Evolutionary conservation across 2,888 invertebrate species (phyloP).

Genomic region (Cordylochernes scorpioides): DNA sequence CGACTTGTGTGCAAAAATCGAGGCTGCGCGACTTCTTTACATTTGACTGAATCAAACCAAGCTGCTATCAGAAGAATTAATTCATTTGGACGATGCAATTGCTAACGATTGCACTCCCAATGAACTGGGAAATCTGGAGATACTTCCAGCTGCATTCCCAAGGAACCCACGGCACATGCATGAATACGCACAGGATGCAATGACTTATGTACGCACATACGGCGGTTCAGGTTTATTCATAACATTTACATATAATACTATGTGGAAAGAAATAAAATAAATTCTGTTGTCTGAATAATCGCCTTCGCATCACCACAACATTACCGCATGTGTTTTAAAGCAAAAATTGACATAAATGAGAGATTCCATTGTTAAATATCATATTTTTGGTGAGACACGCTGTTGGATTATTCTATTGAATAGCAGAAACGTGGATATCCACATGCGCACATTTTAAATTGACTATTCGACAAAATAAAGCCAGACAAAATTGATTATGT

Average conservation of each 20-base stretch:
- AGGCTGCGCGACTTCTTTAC: conserved; percentile 10
- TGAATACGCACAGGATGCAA: conserved; percentile 15
- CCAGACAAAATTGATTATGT: conserved; percentile 7
- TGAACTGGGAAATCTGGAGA: conserved; percentile 1
- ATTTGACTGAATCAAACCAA: background rate
- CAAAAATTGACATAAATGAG: conserved; percentile 15
- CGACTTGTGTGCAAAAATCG: conserved; percentile 14
- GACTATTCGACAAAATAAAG: conserved; percentile 5
- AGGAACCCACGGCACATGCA: conserved; percentile 20
- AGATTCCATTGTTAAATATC: conserved; percentile 12
- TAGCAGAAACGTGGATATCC: conserved; percentile 17
- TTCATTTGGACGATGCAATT: conserved; percentile 1
- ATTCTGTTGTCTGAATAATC: too few species aligned
- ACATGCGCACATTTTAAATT: conserved; percentile 14
- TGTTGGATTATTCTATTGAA: conserved; percentile 16
- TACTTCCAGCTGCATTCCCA: too few species aligned
- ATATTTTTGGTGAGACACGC: conserved; percentile 14
- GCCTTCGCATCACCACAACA: conserved; percentile 15
- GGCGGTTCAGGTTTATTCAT: conserved; percentile 17
- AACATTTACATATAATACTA: conserved; percentile 17
- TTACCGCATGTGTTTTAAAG: conserved; percentile 15
- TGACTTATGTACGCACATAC: conserved; percentile 15
- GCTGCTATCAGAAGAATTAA: conserved; percentile 1
- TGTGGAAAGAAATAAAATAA: too few species aligned
- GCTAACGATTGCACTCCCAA: conserved; percentile 1